Conservation (phyloP, 1,140 invertebrate genomes). For the Neotoxoptera formosana region DNA sequence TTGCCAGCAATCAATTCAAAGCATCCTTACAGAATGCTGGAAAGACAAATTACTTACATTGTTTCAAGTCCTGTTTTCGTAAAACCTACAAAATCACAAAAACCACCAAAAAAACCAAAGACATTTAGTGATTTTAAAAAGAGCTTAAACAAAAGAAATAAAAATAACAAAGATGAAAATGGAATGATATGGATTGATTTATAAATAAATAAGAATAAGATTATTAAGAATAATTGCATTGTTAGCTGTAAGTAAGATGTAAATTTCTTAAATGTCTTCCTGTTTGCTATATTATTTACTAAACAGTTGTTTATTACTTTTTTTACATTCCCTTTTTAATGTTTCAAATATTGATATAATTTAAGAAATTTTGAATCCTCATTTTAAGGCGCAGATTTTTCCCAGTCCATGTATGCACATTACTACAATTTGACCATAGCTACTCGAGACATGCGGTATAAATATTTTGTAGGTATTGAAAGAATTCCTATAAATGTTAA, state of each 20-base stretch:
- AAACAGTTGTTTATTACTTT: background rate
- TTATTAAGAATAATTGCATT: background rate
- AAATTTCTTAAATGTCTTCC: background rate
- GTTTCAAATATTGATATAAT: background rate
- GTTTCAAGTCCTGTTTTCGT: constrained; percentile 52
- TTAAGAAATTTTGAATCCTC: background rate
- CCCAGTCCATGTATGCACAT: background rate
- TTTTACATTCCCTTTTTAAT: background rate
- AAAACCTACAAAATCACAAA: constrained; percentile 20
- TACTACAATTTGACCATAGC: background rate
- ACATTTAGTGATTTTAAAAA: constrained; percentile 51
- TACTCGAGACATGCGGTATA: background rate
- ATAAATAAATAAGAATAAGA: constrained; percentile 24
- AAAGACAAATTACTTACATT: constrained; percentile 49
- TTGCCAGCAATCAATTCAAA: constrained; percentile 41
- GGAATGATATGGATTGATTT: constrained; percentile 48
- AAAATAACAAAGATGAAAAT: constrained; percentile 29
- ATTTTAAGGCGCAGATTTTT: background rate
- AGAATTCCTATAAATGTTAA: background rate
- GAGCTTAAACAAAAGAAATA: constrained; percentile 21
- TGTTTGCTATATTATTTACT: background rate
- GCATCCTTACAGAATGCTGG: background rate
- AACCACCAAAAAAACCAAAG: constrained; percentile 21
- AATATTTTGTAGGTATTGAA: background rate
- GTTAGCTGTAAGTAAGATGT: background rate